A percentile compares a stretch with the other conserved stretches of the same genome.
phyloP scores from a whole-genome alignment of 2,888 invertebrate species.

The Automeris io region DNA sequence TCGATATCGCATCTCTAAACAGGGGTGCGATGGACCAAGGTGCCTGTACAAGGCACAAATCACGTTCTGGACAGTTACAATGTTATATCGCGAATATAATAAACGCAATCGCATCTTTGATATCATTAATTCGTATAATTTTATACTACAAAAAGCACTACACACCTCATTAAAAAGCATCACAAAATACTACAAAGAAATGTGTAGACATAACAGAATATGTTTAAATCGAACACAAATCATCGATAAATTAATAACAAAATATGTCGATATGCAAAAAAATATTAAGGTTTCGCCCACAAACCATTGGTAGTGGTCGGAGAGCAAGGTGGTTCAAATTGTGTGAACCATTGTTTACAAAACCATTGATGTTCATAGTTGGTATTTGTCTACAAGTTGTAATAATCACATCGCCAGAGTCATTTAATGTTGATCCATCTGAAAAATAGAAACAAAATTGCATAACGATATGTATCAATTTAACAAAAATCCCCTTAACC shows the following conservation, averaged over 20 bases:
- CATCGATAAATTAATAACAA: conserved; percentile 65
- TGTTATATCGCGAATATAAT: background rate
- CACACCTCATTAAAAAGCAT: conserved; percentile 49
- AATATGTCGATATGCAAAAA: conserved; percentile 66
- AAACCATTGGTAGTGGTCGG: conserved; percentile 17
- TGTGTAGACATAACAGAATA: conserved; percentile 50
- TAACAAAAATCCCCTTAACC: too few species aligned
- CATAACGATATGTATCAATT: too few species aligned
- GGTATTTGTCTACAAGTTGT: conserved; percentile 32
- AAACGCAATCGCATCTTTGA: conserved; percentile 3
- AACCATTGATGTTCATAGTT: conserved; percentile 35
- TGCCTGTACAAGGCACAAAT: background rate
- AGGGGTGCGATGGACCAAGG: too few species aligned
- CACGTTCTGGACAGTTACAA: background rate
- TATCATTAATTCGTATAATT: conserved; percentile 22
- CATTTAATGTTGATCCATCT: conserved; percentile 72
- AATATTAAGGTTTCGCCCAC: conserved; percentile 34
- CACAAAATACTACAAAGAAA: conserved; percentile 62
- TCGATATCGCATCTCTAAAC: too few species aligned
- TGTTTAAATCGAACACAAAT: conserved; percentile 59
- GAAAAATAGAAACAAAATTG: conserved; percentile 24
- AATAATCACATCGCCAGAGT: conserved; percentile 26
- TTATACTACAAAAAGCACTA: conserved; percentile 40
- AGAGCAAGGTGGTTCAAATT: conserved; percentile 22
- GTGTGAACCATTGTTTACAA: conserved; percentile 28